A percentile compares a stretch with the other conserved stretches of the same genome.
Evolutionary conservation across 2,888 invertebrate genomes (phyloP).

Genomic region (Periphyllus acericola): DNA sequence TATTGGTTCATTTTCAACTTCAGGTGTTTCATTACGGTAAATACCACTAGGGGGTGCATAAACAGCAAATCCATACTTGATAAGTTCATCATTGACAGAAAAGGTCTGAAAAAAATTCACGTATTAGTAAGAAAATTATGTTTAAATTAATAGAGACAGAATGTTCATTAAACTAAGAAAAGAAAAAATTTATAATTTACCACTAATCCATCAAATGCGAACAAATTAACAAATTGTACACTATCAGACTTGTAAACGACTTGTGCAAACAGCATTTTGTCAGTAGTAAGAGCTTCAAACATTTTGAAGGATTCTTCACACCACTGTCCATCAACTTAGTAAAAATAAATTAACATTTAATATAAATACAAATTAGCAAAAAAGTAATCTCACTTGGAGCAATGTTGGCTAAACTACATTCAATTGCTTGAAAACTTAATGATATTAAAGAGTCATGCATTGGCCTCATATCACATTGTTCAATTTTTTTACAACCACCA

Average conservation of each 20-base stretch:
- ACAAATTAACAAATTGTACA: slow-evolving; percentile 73
- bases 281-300: slow-evolving; percentile 82
- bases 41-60: slow-evolving; percentile 25
- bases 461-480: slow-evolving; percentile 83
- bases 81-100: slow-evolving; percentile 50
- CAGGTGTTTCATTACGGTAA: slow-evolving; percentile 14
- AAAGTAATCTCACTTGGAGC: slow-evolving; percentile 75
- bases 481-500: slow-evolving; percentile 88
- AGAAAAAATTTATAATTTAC: slow-evolving; percentile 68
- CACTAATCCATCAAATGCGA: slow-evolving; percentile 78
- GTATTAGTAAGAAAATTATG: not conserved
- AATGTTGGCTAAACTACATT: slow-evolving; percentile 91
- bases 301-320: slow-evolving; percentile 80
- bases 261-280: slow-evolving; percentile 87
- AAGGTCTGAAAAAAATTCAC: not conserved
- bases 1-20: slow-evolving; percentile 1
- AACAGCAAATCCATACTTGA: slow-evolving; percentile 46
- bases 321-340: slow-evolving; percentile 71
- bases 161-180: not conserved
- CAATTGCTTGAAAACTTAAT: slow-evolving; percentile 96
- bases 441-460: slow-evolving; percentile 93
- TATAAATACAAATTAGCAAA: slow-evolving; percentile 2
- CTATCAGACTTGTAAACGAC: slow-evolving; percentile 80
- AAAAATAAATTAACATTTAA: slow-evolving; percentile 1
- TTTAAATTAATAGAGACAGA: too few species aligned